Evolutionary conservation across 2,113 vertebrate genomes (phyloP).

Genomic region (Channa argus): DNA sequence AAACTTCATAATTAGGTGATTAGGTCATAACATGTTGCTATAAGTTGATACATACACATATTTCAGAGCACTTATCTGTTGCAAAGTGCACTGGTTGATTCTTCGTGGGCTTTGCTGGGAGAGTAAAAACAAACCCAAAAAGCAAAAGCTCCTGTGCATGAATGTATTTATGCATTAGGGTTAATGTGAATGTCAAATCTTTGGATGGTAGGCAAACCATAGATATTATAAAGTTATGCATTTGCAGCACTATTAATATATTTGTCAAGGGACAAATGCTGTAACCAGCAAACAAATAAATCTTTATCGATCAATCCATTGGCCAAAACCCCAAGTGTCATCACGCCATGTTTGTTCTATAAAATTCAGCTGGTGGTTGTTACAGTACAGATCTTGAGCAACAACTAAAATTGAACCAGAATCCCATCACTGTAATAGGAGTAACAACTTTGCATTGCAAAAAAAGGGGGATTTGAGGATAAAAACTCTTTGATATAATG

Average conservation of each 20-base stretch:
- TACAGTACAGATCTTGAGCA: conserved; percentile 4
- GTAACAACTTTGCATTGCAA: conserved; percentile 1
- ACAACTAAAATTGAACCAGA: not conserved
- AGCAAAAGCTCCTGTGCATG: no score
- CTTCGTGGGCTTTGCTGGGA: not conserved
- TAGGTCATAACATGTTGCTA: not conserved
- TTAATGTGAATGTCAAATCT: no score
- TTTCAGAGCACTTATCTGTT: not conserved
- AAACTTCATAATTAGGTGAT: no score
- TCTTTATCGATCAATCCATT: not conserved
- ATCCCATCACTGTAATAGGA: not conserved
- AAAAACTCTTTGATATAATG: conserved; percentile 4
- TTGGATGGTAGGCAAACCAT: no score
- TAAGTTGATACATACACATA: no score
- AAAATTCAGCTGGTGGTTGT: not conserved
- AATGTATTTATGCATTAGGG: no score
- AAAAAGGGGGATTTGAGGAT: conserved; percentile 11
- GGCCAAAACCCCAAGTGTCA: not conserved
- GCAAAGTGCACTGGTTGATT: not conserved
- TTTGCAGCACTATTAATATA: not conserved
- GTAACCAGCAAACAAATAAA: not conserved
- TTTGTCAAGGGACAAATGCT: not conserved
- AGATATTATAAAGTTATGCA: not conserved
- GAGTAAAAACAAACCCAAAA: no score
- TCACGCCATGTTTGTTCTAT: not conserved